Evolutionary conservation across 2,888 invertebrate species (phyloP).

Genomic region (Cantharis rustica): DNA sequence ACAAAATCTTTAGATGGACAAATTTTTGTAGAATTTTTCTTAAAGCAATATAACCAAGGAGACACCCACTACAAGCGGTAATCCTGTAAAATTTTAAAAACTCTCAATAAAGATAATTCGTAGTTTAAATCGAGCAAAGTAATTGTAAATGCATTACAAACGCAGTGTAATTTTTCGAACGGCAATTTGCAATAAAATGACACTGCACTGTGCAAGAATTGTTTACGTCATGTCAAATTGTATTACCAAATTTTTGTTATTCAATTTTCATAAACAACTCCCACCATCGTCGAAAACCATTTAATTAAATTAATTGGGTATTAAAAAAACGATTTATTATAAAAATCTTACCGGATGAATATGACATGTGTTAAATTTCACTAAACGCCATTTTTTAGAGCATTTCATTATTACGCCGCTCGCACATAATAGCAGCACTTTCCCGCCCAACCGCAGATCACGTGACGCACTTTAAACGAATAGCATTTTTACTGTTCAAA

Average conservation of each 20-base stretch:
- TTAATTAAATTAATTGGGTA: background rate
- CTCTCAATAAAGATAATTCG: background rate
- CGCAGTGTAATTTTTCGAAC: background rate
- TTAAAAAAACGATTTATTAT: background rate
- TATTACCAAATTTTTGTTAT: background rate
- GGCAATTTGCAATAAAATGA: slow-evolving; percentile 5
- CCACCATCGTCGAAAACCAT: background rate
- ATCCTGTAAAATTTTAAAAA: slow-evolving; percentile 34
- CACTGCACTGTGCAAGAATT: slow-evolving; percentile 30
- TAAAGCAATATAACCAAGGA: slow-evolving; percentile 33
- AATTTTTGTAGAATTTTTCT: slow-evolving; percentile 40
- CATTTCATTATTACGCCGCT: slow-evolving; percentile 13
- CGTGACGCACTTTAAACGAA: background rate
- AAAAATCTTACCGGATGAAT: slow-evolving; percentile 51
- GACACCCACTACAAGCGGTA: slow-evolving; percentile 22
- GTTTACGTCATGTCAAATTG: slow-evolving; percentile 47
- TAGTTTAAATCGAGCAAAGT: background rate
- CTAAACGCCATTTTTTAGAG: slow-evolving; percentile 51
- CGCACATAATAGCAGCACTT: slow-evolving; percentile 31
- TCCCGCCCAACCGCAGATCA: slow-evolving; percentile 20
- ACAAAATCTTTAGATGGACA: slow-evolving; percentile 45
- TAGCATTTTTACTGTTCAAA: too few relatives aligned
- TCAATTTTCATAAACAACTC: background rate
- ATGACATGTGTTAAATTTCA: slow-evolving; percentile 55
- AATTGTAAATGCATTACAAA: background rate